Base-by-base conservation (phyloP, 2,797 vertebrate species). In the Sebastes flavidus region DNA sequence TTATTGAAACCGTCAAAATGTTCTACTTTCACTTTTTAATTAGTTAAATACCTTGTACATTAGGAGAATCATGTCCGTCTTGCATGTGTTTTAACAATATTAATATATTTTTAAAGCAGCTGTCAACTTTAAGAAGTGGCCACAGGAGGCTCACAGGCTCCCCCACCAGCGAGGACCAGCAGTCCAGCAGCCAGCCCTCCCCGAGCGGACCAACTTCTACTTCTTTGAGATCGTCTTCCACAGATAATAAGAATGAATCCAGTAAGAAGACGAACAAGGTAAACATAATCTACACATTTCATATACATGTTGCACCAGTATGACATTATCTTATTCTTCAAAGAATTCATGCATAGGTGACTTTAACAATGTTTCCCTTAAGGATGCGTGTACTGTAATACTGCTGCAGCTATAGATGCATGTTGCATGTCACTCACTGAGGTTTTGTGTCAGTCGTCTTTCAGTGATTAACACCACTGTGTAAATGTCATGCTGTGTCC, bases 81-180 rank as follows among this genome's bases (percentile, higher is more conserved):
- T 62, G 11, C 22, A 22, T 63, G n/a, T 10, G 20, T 79, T 82
- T 65, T 49, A 77, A 66, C 22, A 24, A 34, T 49, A n/a, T 65
- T 22, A 52, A 29, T n/a, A 4, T 66, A 13, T 52, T 75, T 87
- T 84, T 86, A 62, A 56, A 92, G 88, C 89, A 99, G 97, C 96
- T 99, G 95, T 98, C 98, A 81, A 97, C 98, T 88, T 94, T 99
- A 92, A 97, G 98, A 75, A 99, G 98, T 88, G 98, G 98, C 83
- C 97, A 98, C 86, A 98, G 98, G 92, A 97, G 99, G 92, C 97
- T 98, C 89, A 97, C 98, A 6, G 96, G 96, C 86, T 99, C 98
- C 0, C 98, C 97, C 20, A 95, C 94, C 88, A 96, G 90, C 2
- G 98, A 99, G 94, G 98, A 99, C 87, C 96, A 97, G 72, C 96